Evolutionary conservation across 2,797 vertebrate species (phyloP).

Genomic region (Ctenosaura bakeri): DNA sequence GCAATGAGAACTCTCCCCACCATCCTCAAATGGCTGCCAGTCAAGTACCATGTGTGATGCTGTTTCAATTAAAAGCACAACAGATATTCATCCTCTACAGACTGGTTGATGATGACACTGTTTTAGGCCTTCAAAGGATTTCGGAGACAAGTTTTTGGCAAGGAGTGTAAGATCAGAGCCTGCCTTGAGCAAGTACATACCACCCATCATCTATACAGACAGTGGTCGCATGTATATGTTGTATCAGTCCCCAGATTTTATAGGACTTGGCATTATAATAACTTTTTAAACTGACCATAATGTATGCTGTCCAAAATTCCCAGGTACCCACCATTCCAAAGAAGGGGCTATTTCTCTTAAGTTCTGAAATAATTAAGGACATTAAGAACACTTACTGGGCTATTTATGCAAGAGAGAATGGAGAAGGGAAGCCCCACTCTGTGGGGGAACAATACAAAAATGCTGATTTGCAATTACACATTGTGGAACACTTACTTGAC

Average conservation of each 20-base stretch:
- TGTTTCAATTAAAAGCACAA: constrained; percentile 33
- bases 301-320: background rate
- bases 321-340: background rate
- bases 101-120: background rate
- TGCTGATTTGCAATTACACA: background rate
- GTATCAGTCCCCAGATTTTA: background rate
- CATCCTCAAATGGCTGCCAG: constrained; percentile 35
- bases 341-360: background rate
- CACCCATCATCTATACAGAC: background rate
- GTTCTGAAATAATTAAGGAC: background rate
- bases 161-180: no score
- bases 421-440: background rate
- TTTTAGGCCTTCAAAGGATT: constrained; percentile 28
- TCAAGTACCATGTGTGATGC: background rate
- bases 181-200: background rate
- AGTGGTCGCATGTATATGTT: background rate
- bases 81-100: constrained; percentile 47
- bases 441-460: background rate
- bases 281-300: background rate
- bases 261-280: background rate
- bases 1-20: constrained; percentile 40
- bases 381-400: background rate
- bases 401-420: background rate
- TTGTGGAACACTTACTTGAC: background rate
- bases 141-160: background rate